Conservation (phyloP, 2,797 vertebrate species). For the Schizothorax lantsangensis region DNA sequence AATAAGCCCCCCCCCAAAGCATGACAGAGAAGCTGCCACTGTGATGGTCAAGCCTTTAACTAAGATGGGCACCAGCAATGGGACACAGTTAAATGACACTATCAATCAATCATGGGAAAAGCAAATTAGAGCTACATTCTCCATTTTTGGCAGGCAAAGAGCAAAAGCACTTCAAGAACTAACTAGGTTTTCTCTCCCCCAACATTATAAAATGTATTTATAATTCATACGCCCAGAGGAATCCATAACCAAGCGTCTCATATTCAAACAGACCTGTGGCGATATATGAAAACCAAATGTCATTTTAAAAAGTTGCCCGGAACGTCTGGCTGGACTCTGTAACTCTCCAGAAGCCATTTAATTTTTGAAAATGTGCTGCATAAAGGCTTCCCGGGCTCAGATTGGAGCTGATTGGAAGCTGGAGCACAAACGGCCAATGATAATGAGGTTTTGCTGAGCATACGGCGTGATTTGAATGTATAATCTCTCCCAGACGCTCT, state of each 20-base stretch:
- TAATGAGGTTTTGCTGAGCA: conserved; percentile 52
- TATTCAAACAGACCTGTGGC: conserved; percentile 26
- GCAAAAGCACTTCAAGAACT: conserved; percentile 26
- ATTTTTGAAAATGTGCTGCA: conserved; percentile 23
- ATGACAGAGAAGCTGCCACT: conserved; percentile 35
- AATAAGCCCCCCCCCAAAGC: too few species aligned
- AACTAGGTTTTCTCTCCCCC: conserved; percentile 39
- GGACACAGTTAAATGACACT: conserved; percentile 42
- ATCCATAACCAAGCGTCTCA: conserved; percentile 28
- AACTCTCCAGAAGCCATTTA: conserved; percentile 23
- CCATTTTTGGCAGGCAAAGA: conserved; percentile 30
- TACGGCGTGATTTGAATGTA: conserved; percentile 49
- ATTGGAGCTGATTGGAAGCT: conserved; percentile 15
- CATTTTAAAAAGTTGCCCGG: conserved; percentile 20
- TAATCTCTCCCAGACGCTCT: conserved; percentile 33
- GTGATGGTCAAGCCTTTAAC: conserved; percentile 43
- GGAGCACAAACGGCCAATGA: conserved; percentile 30
- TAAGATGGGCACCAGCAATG: conserved; percentile 22
- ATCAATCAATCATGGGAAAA: conserved; percentile 44
- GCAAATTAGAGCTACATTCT: neutral
- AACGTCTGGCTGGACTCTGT: conserved; percentile 12
- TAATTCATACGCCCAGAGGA: conserved; percentile 21
- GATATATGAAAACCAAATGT: conserved; percentile 34
- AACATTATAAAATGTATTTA: conserved; percentile 31
- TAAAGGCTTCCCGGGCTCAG: conserved; percentile 17